Evolutionary conservation across 2,113 vertebrate species (phyloP).

Genomic region (Colius striatus): DNA sequence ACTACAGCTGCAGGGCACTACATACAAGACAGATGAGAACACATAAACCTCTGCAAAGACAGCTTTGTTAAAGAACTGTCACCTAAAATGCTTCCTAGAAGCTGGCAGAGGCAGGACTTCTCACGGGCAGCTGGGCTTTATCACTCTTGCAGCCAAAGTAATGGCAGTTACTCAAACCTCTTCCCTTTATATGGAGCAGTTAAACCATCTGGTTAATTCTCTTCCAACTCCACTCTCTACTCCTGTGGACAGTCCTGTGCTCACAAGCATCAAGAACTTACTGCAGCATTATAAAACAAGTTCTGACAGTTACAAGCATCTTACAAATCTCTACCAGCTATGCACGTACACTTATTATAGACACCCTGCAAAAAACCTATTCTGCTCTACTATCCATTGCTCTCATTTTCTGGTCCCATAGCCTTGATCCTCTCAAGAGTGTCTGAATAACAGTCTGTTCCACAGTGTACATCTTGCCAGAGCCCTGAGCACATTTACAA

Average conservation of each 20-base stretch:
- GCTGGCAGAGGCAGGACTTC: not conserved
- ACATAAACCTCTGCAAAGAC: not conserved
- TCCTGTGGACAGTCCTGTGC: not conserved
- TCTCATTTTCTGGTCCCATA: not conserved
- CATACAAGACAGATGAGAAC: not conserved
- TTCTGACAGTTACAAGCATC: not conserved
- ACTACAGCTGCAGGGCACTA: not conserved
- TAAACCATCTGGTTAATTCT: not conserved
- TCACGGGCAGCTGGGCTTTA: not conserved
- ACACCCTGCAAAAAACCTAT: not conserved
- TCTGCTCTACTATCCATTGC: not conserved
- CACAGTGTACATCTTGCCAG: not conserved
- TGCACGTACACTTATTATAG: not conserved
- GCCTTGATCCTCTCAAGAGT: constrained; percentile 16
- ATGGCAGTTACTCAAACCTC: not conserved
- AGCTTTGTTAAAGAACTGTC: not conserved
- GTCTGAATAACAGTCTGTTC: not conserved
- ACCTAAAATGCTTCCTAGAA: not conserved
- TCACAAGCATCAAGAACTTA: not conserved
- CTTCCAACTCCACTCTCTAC: not conserved
- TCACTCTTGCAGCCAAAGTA: not conserved
- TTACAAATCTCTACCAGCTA: not conserved
- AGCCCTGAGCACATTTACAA: not conserved
- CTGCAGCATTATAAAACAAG: not conserved
- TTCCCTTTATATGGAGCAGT: not conserved